phyloP scores from a whole-genome alignment of 2,113 vertebrate species.

The Seriola quinqueradiata region DNA sequence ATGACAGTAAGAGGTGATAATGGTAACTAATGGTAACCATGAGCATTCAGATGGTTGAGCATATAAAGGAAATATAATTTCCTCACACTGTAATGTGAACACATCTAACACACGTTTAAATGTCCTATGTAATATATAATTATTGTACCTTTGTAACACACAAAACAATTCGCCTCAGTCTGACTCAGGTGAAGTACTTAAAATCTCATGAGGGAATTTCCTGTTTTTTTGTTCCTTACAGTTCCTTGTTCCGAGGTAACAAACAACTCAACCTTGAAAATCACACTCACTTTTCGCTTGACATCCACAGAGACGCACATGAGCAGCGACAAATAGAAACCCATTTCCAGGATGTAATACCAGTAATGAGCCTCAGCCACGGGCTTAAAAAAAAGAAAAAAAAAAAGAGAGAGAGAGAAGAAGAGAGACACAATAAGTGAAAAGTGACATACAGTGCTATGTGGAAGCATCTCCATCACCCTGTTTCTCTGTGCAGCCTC shows the following conservation, averaged over 20 bases:
- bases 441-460: neutral
- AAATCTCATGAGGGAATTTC: neutral
- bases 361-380: slow-evolving; percentile 85
- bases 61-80: neutral
- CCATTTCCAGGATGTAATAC: slow-evolving; percentile 93
- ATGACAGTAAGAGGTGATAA: neutral
- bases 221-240: neutral
- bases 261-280: neutral
- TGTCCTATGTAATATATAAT: neutral
- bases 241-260: neutral
- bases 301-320: slow-evolving; percentile 91
- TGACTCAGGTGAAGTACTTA: neutral
- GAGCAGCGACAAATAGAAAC: slow-evolving; percentile 92
- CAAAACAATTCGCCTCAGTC: neutral
- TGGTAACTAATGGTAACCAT: no score
- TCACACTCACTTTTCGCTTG: slow-evolving; percentile 91
- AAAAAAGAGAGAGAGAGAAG: slow-evolving; percentile 2
- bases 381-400: slow-evolving; percentile 75
- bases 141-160: neutral
- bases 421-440: slow-evolving; percentile 15
- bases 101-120: neutral
- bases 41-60: neutral
- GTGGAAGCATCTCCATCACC: slow-evolving; percentile 2
- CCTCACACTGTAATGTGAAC: neutral
- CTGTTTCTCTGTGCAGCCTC: neutral